These are phyloP conservation scores for Galerucella nymphaeae DNA, from an alignment of 2,888 invertebrate species.

Conservation along the genomic window DNA sequence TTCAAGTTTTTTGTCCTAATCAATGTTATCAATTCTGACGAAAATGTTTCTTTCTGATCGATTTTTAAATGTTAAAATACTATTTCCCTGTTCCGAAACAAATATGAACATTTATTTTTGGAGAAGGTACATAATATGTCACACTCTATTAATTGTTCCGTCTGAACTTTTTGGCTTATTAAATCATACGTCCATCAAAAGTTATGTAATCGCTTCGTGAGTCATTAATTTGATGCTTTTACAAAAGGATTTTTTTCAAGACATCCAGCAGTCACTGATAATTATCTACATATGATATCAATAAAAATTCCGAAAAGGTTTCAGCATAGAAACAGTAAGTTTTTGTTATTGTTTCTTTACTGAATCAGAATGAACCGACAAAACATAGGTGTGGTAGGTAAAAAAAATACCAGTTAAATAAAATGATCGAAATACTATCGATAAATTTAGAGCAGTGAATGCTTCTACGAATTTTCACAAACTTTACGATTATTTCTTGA, in stretches of 20 bases:
- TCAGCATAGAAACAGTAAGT: constrained; percentile 34
- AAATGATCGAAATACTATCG: too few species aligned
- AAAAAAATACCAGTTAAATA: neutral
- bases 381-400: constrained; percentile 27
- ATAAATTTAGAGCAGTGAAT: too few species aligned
- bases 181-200: constrained; percentile 29
- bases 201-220: constrained; percentile 28
- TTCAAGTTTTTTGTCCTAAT: too few species aligned
- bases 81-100: too few species aligned
- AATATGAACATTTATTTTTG: too few species aligned
- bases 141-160: neutral
- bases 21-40: too few species aligned
- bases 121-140: neutral
- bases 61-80: too few species aligned
- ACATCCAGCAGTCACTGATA: constrained; percentile 52
- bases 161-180: neutral
- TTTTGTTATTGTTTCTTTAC: constrained; percentile 38
- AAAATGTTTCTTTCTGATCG: too few species aligned
- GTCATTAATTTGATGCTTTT: constrained; percentile 32
- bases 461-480: too few species aligned
- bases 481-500: too few species aligned
- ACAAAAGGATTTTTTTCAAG: constrained; percentile 32
- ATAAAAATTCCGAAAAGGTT: constrained; percentile 45
- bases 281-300: constrained; percentile 55
- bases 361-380: constrained; percentile 29